Conservation (phyloP, 92 coral and sea anemone genomes). For the Heliopora coerulea region DNA sequence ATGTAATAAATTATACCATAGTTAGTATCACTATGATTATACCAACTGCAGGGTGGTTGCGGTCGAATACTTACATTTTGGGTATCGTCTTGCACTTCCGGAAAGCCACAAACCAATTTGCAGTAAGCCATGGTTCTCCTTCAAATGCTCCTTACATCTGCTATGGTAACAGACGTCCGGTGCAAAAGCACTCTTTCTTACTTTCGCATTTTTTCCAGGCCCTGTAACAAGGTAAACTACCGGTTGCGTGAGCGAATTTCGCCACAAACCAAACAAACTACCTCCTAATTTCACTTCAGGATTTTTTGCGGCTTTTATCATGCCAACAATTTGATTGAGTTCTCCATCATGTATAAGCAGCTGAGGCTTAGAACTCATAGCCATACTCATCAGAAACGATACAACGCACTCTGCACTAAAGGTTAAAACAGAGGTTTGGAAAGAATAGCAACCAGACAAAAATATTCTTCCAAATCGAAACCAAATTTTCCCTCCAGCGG, state of each 20-base stretch:
- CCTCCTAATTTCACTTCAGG: conserved; percentile 52
- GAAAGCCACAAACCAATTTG: conserved; percentile 57
- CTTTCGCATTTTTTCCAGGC: conserved; percentile 53
- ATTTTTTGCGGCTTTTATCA: conserved; percentile 10
- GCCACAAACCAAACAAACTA: conserved; percentile 76
- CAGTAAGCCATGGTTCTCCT: conserved; percentile 38
- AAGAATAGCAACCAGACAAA: too few relatives aligned
- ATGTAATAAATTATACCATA: too few relatives aligned
- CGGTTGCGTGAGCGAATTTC: conserved; percentile 44
- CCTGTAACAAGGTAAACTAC: conserved; percentile 53
- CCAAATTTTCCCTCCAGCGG: neutral
- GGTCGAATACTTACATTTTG: too few relatives aligned
- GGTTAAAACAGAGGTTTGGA: too few relatives aligned
- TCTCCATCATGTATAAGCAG: conserved; percentile 15
- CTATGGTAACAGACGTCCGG: conserved; percentile 1
- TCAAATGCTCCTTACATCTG: neutral
- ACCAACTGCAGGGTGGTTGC: too few relatives aligned
- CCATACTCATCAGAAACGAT: neutral
- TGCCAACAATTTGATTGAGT: conserved; percentile 16
- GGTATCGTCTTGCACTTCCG: conserved; percentile 10
- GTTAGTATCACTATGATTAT: too few relatives aligned
- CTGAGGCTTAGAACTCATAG: neutral
- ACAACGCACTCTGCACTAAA: too few relatives aligned
- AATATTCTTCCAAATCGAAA: neutral
- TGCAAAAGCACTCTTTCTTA: neutral